Conservation (phyloP, 2,797 vertebrate species). For the Protosalanx chinensis region DNA sequence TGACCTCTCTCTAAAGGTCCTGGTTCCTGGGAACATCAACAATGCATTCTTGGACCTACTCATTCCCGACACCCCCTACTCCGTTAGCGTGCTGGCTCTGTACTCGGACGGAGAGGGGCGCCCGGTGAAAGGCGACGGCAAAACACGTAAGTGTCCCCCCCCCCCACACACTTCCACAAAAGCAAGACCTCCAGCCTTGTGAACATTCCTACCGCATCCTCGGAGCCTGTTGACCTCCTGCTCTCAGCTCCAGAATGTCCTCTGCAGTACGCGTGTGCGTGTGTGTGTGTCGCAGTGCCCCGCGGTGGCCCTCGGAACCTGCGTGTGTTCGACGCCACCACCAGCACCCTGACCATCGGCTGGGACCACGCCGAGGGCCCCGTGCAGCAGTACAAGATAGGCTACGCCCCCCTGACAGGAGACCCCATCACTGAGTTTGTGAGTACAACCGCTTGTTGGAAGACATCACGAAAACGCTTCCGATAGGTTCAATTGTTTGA, state of each 20-base stretch:
- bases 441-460: slow-evolving; percentile 58
- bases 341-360: slow-evolving; percentile 86
- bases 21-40: slow-evolving; percentile 81
- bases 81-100: slow-evolving; percentile 78
- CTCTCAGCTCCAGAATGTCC: not conserved
- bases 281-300: slow-evolving; percentile 74
- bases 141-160: slow-evolving; percentile 79
- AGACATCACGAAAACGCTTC: not conserved
- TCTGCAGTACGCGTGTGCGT: no score
- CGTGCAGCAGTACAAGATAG: slow-evolving; percentile 88
- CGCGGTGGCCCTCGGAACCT: slow-evolving; percentile 89
- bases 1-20: slow-evolving; percentile 68
- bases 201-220: not conserved
- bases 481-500: no score
- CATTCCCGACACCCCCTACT: slow-evolving; percentile 86
- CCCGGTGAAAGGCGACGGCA: slow-evolving; percentile 74
- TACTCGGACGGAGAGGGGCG: slow-evolving; percentile 86
- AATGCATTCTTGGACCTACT: slow-evolving; percentile 86
- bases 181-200: no score
- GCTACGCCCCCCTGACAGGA: slow-evolving; percentile 84
- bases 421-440: slow-evolving; percentile 93
- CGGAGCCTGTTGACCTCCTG: not conserved
- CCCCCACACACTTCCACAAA: no score
- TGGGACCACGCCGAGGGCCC: slow-evolving; percentile 97
- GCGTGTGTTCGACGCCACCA: slow-evolving; percentile 88